phyloP scores from a whole-genome alignment of 2,797 vertebrate genomes.

The Gallinago stenura region DNA sequence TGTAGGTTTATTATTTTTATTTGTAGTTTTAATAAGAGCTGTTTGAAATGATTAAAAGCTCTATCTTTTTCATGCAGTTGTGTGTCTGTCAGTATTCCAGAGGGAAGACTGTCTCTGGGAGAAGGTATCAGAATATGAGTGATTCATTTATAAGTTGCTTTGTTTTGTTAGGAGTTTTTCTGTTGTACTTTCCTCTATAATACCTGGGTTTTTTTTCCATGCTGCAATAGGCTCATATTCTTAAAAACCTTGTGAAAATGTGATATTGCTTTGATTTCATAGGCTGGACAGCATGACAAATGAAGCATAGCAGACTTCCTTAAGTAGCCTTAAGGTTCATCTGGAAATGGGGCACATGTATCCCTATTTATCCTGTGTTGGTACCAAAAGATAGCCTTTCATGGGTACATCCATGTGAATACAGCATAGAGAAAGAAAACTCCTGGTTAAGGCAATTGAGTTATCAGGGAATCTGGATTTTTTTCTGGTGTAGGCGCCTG shows the following conservation, averaged over 20 bases:
- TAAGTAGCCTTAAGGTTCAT: neutral
- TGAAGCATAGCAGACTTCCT: neutral
- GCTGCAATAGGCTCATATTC: slow-evolving; percentile 22
- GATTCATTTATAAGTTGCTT: slow-evolving; percentile 40
- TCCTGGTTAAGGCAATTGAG: neutral
- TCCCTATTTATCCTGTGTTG: neutral
- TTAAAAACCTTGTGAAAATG: slow-evolving; percentile 23
- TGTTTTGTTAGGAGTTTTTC: slow-evolving; percentile 6
- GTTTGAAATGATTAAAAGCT: neutral
- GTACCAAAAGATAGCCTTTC: neutral
- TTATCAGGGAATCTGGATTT: neutral
- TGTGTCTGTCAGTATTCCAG: slow-evolving; percentile 8
- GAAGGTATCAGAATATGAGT: neutral
- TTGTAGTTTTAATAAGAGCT: neutral
- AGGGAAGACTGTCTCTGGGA: neutral
- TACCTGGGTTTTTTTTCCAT: neutral
- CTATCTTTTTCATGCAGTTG: neutral
- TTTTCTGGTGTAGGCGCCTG: neutral
- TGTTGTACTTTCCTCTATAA: neutral
- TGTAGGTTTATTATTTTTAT: slow-evolving; percentile 9
- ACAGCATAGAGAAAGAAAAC: neutral
- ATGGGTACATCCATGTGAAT: neutral
- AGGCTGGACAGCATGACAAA: neutral
- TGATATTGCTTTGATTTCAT: slow-evolving; percentile 14
- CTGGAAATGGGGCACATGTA: neutral